Percentiles rank a stretch among this genome's conserved stretches.
Evolutionary conservation across 2,888 invertebrate species (phyloP).

Genomic region (Schizotus pectinicornis): DNA sequence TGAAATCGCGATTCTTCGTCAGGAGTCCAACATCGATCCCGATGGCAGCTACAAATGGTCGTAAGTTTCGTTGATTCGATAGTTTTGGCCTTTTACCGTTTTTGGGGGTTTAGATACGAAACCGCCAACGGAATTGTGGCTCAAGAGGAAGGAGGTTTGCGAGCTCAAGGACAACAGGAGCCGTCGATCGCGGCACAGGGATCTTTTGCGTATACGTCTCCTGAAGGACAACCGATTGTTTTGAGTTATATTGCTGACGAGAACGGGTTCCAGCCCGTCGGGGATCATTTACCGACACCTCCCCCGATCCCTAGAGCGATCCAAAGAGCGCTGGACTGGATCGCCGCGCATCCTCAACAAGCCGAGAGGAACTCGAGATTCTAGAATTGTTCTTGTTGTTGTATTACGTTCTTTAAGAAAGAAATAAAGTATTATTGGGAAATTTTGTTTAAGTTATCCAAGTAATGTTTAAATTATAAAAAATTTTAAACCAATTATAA

Average conservation of each 20-base stretch:
- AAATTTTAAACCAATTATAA: too few species aligned
- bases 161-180: conserved; percentile 58
- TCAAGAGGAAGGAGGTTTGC: conserved; percentile 64
- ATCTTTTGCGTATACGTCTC: conserved; percentile 55
- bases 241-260: conserved; percentile 43
- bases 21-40: conserved; percentile 54
- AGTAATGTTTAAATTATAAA: too few species aligned
- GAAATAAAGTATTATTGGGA: background rate
- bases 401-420: background rate
- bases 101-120: conserved; percentile 59
- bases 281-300: conserved; percentile 51
- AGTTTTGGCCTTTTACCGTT: too few species aligned
- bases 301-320: conserved; percentile 53
- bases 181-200: conserved; percentile 60
- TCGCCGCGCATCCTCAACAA: conserved; percentile 59
- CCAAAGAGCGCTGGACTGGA: conserved; percentile 40
- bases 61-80: too few species aligned
- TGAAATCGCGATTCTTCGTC: conserved; percentile 53
- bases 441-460: background rate
- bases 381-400: background rate
- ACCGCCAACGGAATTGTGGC: conserved; percentile 69
- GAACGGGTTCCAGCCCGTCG: conserved; percentile 45
- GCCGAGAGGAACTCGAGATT: background rate
- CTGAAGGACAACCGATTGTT: conserved; percentile 57
- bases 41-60: conserved; percentile 60